A percentile compares a stretch with the other conserved stretches of the same genome.
phyloP scores from a whole-genome alignment of 1,140 invertebrate species.

The Pinna nobilis region DNA sequence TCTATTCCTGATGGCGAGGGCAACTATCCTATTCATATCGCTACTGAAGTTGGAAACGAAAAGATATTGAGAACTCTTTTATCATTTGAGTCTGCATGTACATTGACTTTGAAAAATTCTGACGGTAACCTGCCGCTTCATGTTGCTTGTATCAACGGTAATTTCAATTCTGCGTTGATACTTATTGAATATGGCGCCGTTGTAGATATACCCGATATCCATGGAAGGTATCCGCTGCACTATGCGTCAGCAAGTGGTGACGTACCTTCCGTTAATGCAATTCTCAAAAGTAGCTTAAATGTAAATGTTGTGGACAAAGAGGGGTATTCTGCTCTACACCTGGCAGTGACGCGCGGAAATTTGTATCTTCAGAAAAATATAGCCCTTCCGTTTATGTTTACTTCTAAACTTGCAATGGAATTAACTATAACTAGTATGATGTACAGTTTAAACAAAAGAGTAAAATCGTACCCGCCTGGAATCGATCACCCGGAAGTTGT shows the following conservation, averaged over 20 bases:
- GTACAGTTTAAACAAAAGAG: not conserved
- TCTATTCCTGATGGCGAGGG: not conserved
- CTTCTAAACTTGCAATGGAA: not conserved
- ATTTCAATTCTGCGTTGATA: not conserved
- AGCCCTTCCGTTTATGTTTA: not conserved
- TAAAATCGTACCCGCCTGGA: not conserved
- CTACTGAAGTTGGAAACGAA: too few species aligned
- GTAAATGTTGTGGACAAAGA: not conserved
- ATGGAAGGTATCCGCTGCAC: slow-evolving; percentile 8
- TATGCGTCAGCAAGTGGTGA: slow-evolving; percentile 10
- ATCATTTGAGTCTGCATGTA: too few species aligned
- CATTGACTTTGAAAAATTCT: too few species aligned
- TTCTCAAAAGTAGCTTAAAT: not conserved
- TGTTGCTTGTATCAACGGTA: not conserved
- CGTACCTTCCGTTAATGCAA: not conserved
- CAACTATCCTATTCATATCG: not conserved
- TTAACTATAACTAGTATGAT: not conserved
- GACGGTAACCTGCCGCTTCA: slow-evolving; percentile 6
- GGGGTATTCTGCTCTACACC: slow-evolving; percentile 6
- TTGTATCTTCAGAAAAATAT: slow-evolving; percentile 7
- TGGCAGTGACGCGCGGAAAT: slow-evolving; percentile 1
- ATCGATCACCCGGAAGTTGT: slow-evolving; percentile 3
- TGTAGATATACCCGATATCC: not conserved
- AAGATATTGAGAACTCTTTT: too few species aligned
- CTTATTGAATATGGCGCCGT: not conserved